A percentile compares a stretch with the other conserved stretches of the same genome.
phyloP scores from a whole-genome alignment of 2,113 vertebrate genomes.

The Orycteropus afer region DNA sequence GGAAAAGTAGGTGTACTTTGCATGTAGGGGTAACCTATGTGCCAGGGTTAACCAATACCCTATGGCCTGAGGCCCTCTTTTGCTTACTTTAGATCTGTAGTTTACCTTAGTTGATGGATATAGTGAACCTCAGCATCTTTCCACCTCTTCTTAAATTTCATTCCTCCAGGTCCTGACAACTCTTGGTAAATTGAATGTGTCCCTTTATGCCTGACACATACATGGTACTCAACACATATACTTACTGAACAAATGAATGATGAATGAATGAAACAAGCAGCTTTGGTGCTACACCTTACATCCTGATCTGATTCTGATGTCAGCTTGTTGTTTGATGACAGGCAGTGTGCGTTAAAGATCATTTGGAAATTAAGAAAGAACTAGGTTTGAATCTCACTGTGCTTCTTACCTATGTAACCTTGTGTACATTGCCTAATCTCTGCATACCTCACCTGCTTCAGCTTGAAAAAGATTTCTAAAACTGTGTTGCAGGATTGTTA shows the following conservation, averaged over 20 bases:
- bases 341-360: not conserved
- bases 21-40: not conserved
- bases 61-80: not conserved
- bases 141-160: not conserved
- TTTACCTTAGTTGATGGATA: not conserved
- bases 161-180: not conserved
- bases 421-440: not conserved
- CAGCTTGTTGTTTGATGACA: not conserved
- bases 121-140: not conserved
- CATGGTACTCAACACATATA: not conserved
- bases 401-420: not conserved
- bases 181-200: not conserved
- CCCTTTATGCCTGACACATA: conserved; percentile 3
- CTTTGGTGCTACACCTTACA: not conserved
- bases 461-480: not conserved
- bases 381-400: not conserved
- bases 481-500: too few species aligned
- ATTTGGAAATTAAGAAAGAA: conserved; percentile 14
- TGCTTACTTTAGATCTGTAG: not conserved
- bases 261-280: not conserved
- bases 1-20: not conserved
- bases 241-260: not conserved
- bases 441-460: not conserved
- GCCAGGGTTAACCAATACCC: not conserved
- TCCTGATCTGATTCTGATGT: not conserved